Conservation (phyloP, 2,113 vertebrate species). For the Sclerurus mexicanus region DNA sequence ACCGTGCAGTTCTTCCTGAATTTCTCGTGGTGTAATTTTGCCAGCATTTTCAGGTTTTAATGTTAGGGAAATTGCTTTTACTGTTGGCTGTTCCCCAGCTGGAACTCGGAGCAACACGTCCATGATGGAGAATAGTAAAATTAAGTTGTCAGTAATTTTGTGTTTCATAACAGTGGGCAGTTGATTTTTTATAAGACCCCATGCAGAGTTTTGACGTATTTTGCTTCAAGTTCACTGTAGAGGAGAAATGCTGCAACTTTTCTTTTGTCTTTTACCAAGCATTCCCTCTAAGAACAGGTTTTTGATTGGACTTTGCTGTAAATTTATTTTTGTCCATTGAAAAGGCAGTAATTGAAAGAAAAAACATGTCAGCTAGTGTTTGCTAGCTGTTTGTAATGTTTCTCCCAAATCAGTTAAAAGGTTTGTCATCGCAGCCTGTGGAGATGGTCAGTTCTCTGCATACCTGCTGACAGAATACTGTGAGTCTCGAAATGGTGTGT, state of each 20-base stretch:
- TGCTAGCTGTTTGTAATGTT: background rate
- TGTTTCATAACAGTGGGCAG: background rate
- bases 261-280: background rate
- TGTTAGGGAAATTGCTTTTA: background rate
- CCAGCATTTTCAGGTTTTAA: background rate
- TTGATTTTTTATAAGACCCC: background rate
- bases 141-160: constrained; percentile 1
- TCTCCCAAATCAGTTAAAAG: background rate
- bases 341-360: background rate
- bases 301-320: background rate
- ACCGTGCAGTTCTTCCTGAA: background rate
- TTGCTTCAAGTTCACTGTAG: background rate
- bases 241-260: background rate
- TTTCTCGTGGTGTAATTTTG: background rate
- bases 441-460: background rate
- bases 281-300: background rate
- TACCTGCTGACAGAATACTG: background rate
- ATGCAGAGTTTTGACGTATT: background rate
- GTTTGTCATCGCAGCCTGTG: background rate
- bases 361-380: background rate
- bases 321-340: background rate
- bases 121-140: background rate
- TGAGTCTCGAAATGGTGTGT: background rate
- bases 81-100: background rate
- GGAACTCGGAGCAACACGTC: background rate